A percentile compares a stretch with the other conserved stretches of the same genome.
phyloP scores from a whole-genome alignment of 37 sponge, comb jelly and placozoan genomes.

The Hexactinellida sp. region DNA sequence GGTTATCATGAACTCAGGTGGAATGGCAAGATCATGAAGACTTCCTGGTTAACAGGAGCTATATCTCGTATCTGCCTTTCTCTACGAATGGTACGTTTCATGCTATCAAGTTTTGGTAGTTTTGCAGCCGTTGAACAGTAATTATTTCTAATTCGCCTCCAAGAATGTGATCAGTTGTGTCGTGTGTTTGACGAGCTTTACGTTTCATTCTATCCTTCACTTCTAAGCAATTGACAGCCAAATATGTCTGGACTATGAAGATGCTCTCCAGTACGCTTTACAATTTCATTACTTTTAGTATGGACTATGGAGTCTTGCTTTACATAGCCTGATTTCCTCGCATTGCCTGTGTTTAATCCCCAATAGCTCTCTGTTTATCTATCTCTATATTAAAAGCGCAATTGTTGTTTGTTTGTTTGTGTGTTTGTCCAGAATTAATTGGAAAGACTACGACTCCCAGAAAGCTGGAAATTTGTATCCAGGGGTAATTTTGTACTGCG shows the following conservation, averaged over 20 bases:
- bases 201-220: constrained; percentile 7
- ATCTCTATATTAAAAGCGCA: too few relatives aligned
- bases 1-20: not conserved
- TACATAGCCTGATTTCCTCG: not conserved
- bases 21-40: not conserved
- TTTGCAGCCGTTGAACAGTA: not conserved
- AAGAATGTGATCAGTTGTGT: not conserved
- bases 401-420: too few relatives aligned
- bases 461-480: too few relatives aligned
- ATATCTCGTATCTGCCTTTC: constrained; percentile 2
- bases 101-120: not conserved
- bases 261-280: not conserved
- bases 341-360: not conserved
- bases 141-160: not conserved
- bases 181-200: not conserved
- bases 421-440: too few relatives aligned
- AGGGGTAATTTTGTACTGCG: too few relatives aligned
- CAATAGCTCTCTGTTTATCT: not conserved
- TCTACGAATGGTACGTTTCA: not conserved
- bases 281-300: constrained; percentile 2
- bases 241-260: constrained; percentile 4
- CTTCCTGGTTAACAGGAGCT: not conserved
- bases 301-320: not conserved
- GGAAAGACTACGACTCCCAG: too few relatives aligned
- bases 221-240: not conserved